These are phyloP conservation scores for Papio anubis DNA, from an alignment of 2,113 vertebrate species.

Conservation along the genomic window DNA sequence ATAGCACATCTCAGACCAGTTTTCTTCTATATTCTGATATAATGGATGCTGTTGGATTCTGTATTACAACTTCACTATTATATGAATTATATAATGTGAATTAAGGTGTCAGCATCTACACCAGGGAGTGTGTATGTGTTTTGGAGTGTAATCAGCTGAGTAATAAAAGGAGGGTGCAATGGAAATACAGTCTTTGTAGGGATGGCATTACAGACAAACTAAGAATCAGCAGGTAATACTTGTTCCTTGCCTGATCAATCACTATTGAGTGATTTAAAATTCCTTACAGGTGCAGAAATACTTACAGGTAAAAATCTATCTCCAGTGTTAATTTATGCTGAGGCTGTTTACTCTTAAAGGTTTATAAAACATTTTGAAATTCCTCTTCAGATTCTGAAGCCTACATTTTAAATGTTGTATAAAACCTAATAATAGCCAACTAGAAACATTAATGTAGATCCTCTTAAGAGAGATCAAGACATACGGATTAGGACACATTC, in stretches of 20 bases:
- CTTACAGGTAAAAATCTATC: neutral
- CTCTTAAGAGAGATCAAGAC: neutral
- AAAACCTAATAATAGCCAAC: neutral
- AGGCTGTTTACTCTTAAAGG: neutral
- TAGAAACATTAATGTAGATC: neutral
- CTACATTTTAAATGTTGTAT: neutral
- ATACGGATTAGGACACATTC: neutral
- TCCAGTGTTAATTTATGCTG: neutral
- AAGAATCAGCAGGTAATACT: neutral
- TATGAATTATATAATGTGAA: neutral
- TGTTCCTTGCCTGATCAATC: neutral
- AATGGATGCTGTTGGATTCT: neutral
- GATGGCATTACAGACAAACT: neutral
- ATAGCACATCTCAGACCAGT: neutral
- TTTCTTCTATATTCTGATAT: slow-evolving; percentile 7
- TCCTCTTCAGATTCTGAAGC: neutral
- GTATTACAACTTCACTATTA: neutral
- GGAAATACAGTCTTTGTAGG: neutral
- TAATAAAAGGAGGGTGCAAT: slow-evolving; percentile 17
- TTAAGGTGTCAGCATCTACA: neutral
- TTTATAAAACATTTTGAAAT: slow-evolving; percentile 24
- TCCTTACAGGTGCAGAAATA: neutral
- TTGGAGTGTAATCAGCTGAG: neutral
- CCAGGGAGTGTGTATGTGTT: neutral
- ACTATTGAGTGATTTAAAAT: slow-evolving; percentile 6